Conservation (phyloP, 1,140 invertebrate species). For the Bombus breviceps region DNA sequence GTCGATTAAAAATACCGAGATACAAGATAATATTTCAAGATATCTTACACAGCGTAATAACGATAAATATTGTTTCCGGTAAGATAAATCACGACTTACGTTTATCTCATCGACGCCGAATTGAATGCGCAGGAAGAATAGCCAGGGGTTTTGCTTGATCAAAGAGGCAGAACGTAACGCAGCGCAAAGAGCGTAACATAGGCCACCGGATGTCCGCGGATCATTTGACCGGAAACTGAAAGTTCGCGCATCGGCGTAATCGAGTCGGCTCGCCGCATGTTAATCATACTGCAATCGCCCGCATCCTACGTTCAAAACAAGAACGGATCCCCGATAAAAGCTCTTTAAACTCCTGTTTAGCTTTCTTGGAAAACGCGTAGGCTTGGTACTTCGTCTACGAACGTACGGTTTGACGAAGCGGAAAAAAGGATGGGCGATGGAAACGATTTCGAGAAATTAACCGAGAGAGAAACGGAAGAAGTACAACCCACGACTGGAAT, state of each 20-base stretch:
- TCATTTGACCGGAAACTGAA: conserved; percentile 79
- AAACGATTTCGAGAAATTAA: conserved; percentile 11
- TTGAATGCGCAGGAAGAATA: conserved; percentile 39
- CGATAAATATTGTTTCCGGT: conserved; percentile 43
- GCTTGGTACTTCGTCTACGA: background rate
- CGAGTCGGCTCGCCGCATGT: conserved; percentile 62
- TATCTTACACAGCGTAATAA: background rate
- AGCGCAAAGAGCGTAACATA: conserved; percentile 46
- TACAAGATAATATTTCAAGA: conserved; percentile 20
- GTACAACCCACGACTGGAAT: background rate
- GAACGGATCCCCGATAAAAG: conserved; percentile 19
- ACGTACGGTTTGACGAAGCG: too few relatives aligned
- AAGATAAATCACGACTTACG: conserved; percentile 9
- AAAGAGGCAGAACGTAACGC: conserved; percentile 5
- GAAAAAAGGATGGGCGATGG: background rate
- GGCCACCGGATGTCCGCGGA: conserved; percentile 77
- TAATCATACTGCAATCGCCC: conserved; percentile 70
- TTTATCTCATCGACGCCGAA: conserved; percentile 39
- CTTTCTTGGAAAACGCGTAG: conserved; percentile 22
- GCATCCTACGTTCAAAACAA: conserved; percentile 66
- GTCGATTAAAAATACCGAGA: conserved; percentile 19
- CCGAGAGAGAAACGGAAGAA: background rate
- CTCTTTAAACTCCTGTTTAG: conserved; percentile 7
- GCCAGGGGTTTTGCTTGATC: conserved; percentile 4
- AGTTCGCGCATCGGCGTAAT: conserved; percentile 75